Base-by-base conservation (phyloP, 2,888 invertebrate species). In the Sinohyriopsis cumingii region DNA sequence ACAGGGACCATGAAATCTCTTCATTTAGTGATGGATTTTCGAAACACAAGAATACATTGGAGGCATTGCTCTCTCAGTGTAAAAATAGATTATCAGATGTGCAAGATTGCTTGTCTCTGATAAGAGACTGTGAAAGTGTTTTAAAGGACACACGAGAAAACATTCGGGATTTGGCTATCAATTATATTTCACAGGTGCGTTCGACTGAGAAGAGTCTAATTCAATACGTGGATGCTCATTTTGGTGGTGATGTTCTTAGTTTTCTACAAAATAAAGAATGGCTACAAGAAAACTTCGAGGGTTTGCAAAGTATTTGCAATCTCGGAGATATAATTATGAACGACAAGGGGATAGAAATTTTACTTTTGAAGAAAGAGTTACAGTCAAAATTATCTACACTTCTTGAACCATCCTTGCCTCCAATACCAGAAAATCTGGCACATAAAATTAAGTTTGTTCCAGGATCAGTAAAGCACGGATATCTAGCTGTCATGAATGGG, bases 1-100 rank as follows among this genome's bases (percentile, higher is more conserved):
- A 90, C 74, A 77, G 84, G 22, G 87, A 87, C 67, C 90, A 90
- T 75, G 88, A 90, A 53, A 87, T 90, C 18, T 85, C 87, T 69
- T 86, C 87, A 12, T 88, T 90, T 67, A 84, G 78, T 60, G 89
- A 89, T 57, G 89, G 87, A 33, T 84, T 87, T 56, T 76, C 80
- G 45, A 87, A 87, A 69, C 83, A 89, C 65, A 84, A 82, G 73
- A 74, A 75, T 20, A 74, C 79, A 4, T 71, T 88, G 59, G 84
- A 86, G 63, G 67, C 69, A 6, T 70, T 87, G 63, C 63, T 88
- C 45, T 64, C 69, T 20, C 68, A 80, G 53, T 84, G 87, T 67
- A 84, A 81, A 69, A 80, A 81, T 4, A 78, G 86, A 33, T 69
- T 87, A 55, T 72, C 63, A 0, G 79, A 82, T 33, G 82, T 89